Evolutionary conservation across 2,797 vertebrate species (phyloP), one percentile per base, ranked within the genome.

Genomic region (Eulemur mongoz): DNA sequence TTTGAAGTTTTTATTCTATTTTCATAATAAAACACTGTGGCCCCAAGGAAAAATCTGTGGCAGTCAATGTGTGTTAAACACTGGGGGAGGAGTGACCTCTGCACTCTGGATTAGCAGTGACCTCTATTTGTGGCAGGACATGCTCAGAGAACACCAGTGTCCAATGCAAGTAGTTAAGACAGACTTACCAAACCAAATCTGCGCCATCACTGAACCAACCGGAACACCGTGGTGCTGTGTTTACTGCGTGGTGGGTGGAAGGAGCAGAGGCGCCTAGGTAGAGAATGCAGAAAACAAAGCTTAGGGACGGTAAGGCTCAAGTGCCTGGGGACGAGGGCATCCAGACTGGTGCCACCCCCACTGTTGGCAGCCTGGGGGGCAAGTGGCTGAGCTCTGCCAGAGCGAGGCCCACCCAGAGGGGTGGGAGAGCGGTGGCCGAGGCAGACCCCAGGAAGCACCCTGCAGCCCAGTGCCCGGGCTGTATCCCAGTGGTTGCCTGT

Each of bases 391-490:
- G 76, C 11, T 61, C 72, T 5, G 0, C 70, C 18, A 32, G 17
- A 65, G 32, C 8, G 9, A 79, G 54, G 57, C 43, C 13, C 5
- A 4, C 23, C 63, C 75, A 57, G 61, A 63, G 13, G 20, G 25
- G 69, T 61, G 4, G 17, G 40, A 43, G 13, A 69, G 8, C 1
- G 0, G 52, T 4, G 30, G 73, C 79, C 52, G 3, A 32, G 14
- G 65, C 50, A 50, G 81, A 32, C 2, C 45, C 61, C 93, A n/a
- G 25, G 18, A 52, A 45, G 43, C 48, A 14, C 30, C 73, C 67
- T 1, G 5, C 0, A 0, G 72, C 65, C 45, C 2, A 45, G 17
- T 17, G 25, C 30, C n/a, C n/a, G 0, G n/a, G 18, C 11, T 40
- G 10, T 25, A 67, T 38, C 12, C 15, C 18, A 0, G 59, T 0